These are phyloP conservation scores for Thripadectes ignobilis DNA, from an alignment of 2,797 vertebrate species.

Conservation along the genomic window DNA sequence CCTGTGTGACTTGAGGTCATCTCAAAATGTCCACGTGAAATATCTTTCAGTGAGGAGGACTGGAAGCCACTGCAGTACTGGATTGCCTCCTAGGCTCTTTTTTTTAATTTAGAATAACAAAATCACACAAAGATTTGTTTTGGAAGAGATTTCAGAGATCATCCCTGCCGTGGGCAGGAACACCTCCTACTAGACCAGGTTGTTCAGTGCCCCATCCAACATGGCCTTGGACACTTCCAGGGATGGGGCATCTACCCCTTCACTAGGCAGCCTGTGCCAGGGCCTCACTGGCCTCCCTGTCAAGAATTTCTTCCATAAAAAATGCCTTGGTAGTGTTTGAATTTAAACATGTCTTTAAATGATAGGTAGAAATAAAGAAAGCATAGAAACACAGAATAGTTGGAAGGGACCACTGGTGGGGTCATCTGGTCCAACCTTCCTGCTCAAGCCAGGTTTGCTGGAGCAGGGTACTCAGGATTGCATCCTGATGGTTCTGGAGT, in stretches of 20 bases:
- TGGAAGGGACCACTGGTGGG: background rate
- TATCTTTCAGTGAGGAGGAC: background rate
- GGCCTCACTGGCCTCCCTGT: background rate
- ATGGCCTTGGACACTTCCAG: background rate
- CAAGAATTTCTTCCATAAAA: background rate
- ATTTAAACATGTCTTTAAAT: background rate
- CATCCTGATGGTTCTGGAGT: background rate
- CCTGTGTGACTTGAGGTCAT: accelerated
- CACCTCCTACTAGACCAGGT: background rate
- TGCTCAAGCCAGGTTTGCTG: background rate
- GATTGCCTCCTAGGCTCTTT: background rate
- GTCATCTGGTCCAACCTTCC: background rate
- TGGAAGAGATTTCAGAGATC: background rate
- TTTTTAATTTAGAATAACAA: background rate
- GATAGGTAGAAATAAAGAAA: background rate
- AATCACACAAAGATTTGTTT: background rate
- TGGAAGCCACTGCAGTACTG: background rate
- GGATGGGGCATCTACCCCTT: background rate
- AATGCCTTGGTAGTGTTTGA: background rate
- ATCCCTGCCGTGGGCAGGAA: background rate
- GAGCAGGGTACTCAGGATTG: background rate
- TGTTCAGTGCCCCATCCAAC: background rate
- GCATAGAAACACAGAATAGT: background rate
- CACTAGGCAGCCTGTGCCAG: too few relatives aligned
- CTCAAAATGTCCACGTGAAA: background rate